Conservation (phyloP, 2,113 vertebrate species). For the Ammodytes dubius region DNA sequence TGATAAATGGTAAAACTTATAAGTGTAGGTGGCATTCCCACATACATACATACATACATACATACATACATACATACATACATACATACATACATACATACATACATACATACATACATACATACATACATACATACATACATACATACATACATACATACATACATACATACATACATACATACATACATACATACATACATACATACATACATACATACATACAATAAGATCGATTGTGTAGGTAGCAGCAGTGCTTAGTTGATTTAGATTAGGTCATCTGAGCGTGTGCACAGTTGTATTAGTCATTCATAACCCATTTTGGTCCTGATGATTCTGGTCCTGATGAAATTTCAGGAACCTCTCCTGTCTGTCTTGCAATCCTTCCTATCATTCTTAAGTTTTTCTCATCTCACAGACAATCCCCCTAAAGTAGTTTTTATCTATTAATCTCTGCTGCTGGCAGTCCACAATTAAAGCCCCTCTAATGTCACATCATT, state of each 20-base stretch:
- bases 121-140: too few species aligned
- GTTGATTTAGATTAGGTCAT: background rate
- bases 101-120: too few species aligned
- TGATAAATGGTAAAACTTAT: background rate
- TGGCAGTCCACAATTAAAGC: constrained; percentile 46
- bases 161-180: too few species aligned
- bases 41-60: too few species aligned
- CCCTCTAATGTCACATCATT: constrained; percentile 34
- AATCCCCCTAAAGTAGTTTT: background rate
- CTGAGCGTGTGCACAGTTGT: background rate
- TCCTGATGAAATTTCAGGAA: constrained; percentile 13
- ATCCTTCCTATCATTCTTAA: constrained; percentile 15
- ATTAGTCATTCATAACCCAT: constrained; percentile 12
- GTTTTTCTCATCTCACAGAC: constrained; percentile 15
- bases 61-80: too few species aligned
- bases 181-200: too few species aligned
- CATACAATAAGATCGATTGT: background rate
- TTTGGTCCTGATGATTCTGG: background rate
- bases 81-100: too few species aligned
- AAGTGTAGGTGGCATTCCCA: background rate
- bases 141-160: too few species aligned
- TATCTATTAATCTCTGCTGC: constrained; percentile 32
- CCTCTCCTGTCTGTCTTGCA: background rate
- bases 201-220: too few species aligned
- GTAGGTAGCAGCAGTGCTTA: background rate